These are phyloP conservation scores for Ceratina australensis DNA, from an alignment of 1,140 invertebrate species.

Conservation along the genomic window DNA sequence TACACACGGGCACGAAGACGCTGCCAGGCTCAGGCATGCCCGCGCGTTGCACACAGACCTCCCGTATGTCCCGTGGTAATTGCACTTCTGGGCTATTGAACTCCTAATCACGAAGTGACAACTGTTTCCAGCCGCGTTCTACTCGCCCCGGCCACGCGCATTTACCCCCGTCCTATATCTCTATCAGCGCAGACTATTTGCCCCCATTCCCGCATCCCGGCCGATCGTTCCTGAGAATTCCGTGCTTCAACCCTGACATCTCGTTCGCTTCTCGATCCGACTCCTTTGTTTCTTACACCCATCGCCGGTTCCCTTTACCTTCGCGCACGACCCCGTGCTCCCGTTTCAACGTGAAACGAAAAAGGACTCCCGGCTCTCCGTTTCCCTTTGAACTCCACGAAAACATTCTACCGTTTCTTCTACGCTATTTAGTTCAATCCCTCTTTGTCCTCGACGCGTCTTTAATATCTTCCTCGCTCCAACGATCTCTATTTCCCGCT, in stretches of 20 bases:
- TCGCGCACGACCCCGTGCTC: neutral
- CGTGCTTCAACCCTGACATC: neutral
- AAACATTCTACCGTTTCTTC: no score
- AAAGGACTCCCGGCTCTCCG: neutral
- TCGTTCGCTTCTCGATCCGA: neutral
- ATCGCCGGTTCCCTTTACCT: neutral
- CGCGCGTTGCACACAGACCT: conserved; percentile 6
- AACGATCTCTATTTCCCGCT: neutral
- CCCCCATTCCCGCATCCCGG: no score
- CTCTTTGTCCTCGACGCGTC: neutral
- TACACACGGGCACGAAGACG: neutral
- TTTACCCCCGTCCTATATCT: conserved; percentile 8
- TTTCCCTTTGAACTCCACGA: neutral
- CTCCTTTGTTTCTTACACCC: no score
- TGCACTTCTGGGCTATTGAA: conserved; percentile 62
- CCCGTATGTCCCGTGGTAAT: conserved; percentile 51
- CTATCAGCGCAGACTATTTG: conserved; percentile 4
- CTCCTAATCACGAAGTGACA: conserved; percentile 66
- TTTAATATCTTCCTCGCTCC: conserved; percentile 4
- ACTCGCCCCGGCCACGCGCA: no score
- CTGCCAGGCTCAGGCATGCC: neutral
- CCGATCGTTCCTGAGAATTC: neutral
- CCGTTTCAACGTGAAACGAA: conserved; percentile 1
- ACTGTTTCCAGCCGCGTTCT: conserved; percentile 38
- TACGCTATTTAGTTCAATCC: neutral